Conservation (phyloP, 1,140 invertebrate species). For the Drosophila rhopaloa region DNA sequence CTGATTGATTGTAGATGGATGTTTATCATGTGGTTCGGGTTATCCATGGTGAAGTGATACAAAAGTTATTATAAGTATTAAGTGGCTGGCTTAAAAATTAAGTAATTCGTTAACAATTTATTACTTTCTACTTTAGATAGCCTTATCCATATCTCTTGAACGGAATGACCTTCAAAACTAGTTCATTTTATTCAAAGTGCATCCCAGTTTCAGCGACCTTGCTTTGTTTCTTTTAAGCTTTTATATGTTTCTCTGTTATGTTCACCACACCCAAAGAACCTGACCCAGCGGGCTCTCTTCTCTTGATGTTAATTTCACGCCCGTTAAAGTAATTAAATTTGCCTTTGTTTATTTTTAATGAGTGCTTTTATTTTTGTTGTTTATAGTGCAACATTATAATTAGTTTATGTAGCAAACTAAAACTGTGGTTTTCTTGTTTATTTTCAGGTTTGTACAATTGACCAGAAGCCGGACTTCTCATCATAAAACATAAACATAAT, state of each 20-base stretch:
- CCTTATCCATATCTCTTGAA: not conserved
- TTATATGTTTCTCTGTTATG: slow-evolving; percentile 17
- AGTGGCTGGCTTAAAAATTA: not conserved
- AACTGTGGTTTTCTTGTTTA: slow-evolving; percentile 52
- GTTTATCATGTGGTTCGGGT: slow-evolving; percentile 25
- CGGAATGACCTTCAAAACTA: slow-evolving; percentile 25
- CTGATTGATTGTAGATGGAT: slow-evolving; percentile 47
- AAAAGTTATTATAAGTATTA: not conserved
- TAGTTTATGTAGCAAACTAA: slow-evolving; percentile 50
- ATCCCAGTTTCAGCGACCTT: slow-evolving; percentile 52
- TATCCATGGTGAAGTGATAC: slow-evolving; percentile 3
- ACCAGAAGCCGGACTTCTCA: slow-evolving; percentile 26
- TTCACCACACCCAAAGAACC: slow-evolving; percentile 58
- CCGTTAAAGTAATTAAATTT: slow-evolving; percentile 45
- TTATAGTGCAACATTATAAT: slow-evolving; percentile 42
- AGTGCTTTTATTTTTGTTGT: slow-evolving; percentile 36
- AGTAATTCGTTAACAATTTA: not conserved
- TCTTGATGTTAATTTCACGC: slow-evolving; percentile 50
- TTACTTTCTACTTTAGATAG: not conserved
- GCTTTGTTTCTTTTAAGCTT: slow-evolving; percentile 56
- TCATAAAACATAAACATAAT: slow-evolving; percentile 24
- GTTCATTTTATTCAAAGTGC: slow-evolving; percentile 14
- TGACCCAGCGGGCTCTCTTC: slow-evolving; percentile 21
- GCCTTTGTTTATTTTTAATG: slow-evolving; percentile 46
- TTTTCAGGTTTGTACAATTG: slow-evolving; percentile 53